phyloP scores from a whole-genome alignment of 1,140 invertebrate genomes.

The Lucilia cuprina region DNA sequence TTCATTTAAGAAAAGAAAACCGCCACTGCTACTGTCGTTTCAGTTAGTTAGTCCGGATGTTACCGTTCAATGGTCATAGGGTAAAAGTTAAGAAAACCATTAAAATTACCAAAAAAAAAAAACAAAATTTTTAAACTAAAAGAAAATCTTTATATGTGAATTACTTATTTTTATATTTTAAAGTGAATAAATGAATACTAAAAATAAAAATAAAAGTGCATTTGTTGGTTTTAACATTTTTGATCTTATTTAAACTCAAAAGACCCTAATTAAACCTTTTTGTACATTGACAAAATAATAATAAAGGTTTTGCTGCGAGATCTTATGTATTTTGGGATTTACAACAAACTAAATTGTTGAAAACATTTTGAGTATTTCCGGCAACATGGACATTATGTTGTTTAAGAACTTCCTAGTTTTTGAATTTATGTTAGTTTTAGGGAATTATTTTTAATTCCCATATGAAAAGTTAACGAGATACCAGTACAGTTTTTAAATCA shows the following conservation, averaged over 20 bases:
- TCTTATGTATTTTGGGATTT: too few species aligned
- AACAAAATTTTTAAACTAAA: too few species aligned
- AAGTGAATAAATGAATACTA: not conserved
- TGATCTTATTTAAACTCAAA: not conserved
- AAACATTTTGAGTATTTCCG: too few species aligned
- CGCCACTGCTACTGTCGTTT: not conserved
- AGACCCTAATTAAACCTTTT: not conserved
- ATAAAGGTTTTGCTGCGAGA: too few species aligned
- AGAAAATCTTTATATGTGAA: not conserved
- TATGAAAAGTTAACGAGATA: too few species aligned
- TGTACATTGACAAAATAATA: too few species aligned
- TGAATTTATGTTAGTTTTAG: too few species aligned
- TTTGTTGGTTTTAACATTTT: not conserved
- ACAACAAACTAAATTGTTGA: too few species aligned
- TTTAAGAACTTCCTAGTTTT: too few species aligned
- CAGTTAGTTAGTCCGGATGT: not conserved
- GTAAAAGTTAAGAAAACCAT: constrained; percentile 8
- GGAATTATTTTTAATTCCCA: too few species aligned
- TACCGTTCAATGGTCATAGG: constrained; percentile 13
- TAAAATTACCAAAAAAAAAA: not conserved
- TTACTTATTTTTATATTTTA: not conserved
- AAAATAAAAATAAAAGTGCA: not conserved
- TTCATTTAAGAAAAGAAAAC: not conserved
- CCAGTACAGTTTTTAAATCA: too few species aligned
- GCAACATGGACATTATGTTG: too few species aligned